Base-by-base conservation (phyloP, 2,888 invertebrate species). In the Drosophila sordidula region DNA sequence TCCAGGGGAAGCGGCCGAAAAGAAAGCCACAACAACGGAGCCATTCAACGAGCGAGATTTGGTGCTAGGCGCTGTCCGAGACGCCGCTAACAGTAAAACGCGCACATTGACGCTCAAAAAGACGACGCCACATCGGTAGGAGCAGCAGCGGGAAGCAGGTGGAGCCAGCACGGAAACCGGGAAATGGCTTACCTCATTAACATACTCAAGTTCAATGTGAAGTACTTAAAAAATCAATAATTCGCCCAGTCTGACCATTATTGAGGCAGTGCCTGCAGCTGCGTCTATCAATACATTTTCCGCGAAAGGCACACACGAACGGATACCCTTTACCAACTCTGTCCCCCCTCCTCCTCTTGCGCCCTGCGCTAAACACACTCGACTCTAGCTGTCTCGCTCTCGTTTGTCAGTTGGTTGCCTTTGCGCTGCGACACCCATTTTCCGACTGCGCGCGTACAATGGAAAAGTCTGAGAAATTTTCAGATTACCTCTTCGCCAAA, bases 401-500 rank as follows among this genome's bases (percentile, higher is more conserved):
- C 54, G 45, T 6, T n/a, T 26, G 29, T 9, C 25, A n/a, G 55
- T 55, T 47, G 42, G 50, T 12, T 70, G 61, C 68, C 45, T 8
- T 56, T 67, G 56, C 3, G 66, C 56, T 34, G 66, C 66, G 45
- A 41, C 49, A 46, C 56, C 58, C 42, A 46, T 25, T 68, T 57
- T 55, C n/a, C 57, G 39, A 47, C 62, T 54, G 54, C 77, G 63
- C 78, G 75, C 78, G 87, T 83, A 89, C 87, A 89, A 94, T 94
- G 94, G 94, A 94, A 93, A 94, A 93, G 92, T 92, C 94, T 93
- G 94, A 93, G 92, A 94, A 94, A 89, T 95, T 95, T 94, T 95
- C 95, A 95, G 96, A 95, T 93, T 96, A 96, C 93, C 93, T 95
- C 93, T 96, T 96, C 92, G 95, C 95, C 92, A 96, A 96, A 94